phyloP scores from a whole-genome alignment of 2,113 vertebrate genomes.

The Phalacrocorax aristotelis region DNA sequence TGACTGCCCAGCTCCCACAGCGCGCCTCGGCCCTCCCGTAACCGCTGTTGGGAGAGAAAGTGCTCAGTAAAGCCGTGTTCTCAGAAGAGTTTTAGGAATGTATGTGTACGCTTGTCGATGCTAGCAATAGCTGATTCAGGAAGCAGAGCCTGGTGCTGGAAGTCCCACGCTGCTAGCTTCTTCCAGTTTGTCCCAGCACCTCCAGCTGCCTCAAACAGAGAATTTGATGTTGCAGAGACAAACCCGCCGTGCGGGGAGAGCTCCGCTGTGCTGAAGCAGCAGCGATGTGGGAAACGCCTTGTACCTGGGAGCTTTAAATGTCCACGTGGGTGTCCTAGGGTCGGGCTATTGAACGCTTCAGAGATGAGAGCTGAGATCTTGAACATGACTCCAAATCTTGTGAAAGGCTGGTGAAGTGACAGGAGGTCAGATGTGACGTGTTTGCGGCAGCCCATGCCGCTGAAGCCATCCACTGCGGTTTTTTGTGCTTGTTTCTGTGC shows the following conservation, averaged over 20 bases:
- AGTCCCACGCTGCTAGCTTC: not conserved
- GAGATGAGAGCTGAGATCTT: not conserved
- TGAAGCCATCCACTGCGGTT: not conserved
- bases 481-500: not conserved
- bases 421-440: not conserved
- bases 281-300: not conserved
- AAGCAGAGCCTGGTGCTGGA: not conserved
- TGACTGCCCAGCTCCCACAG: not conserved
- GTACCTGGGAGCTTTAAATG: not conserved
- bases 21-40: accelerated
- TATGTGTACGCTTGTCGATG: not conserved
- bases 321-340: not conserved
- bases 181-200: not conserved
- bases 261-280: not conserved
- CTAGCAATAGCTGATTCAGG: not conserved
- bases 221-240: not conserved
- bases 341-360: not conserved
- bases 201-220: not conserved
- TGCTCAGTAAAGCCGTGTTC: not conserved
- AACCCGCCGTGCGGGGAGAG: not conserved
- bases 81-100: not conserved
- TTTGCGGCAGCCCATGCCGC: not conserved
- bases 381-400: not conserved
- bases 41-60: not conserved
- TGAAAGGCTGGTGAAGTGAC: not conserved